Evolutionary conservation across 2,888 invertebrate genomes (phyloP).

Genomic region (Cacoxenus indagator): DNA sequence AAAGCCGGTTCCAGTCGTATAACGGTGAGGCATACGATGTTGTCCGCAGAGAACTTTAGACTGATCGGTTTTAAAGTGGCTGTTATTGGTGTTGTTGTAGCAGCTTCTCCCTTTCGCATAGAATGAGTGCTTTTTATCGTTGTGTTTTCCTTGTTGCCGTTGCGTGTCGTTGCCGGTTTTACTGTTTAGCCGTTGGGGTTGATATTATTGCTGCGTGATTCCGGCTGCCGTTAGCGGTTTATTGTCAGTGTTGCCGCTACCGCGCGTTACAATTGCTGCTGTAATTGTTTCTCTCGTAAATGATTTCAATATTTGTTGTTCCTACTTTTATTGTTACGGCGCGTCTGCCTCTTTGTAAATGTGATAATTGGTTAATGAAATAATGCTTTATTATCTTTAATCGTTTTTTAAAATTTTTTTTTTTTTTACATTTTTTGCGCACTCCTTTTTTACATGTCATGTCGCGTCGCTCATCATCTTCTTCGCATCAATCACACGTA

Average conservation of each 20-base stretch:
- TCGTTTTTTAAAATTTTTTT: neutral
- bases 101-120: too few relatives aligned
- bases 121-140: too few relatives aligned
- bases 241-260: too few relatives aligned
- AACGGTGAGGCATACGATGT: neutral
- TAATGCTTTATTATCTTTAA: neutral
- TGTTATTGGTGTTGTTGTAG: neutral
- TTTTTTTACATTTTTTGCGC: neutral
- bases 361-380: constrained; percentile 15
- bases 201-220: too few relatives aligned
- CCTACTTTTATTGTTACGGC: neutral
- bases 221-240: too few relatives aligned
- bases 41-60: neutral
- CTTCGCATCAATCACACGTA: constrained; percentile 13
- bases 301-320: neutral
- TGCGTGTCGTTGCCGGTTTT: neutral
- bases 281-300: too few relatives aligned
- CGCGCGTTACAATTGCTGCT: too few relatives aligned
- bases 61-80: neutral
- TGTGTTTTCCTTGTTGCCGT: neutral
- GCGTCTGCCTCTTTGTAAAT: neutral
- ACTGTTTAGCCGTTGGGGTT: too few relatives aligned
- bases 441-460: too few relatives aligned
- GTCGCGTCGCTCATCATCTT: neutral
- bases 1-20: neutral